Conservation (phyloP, 2,113 vertebrate genomes). For the Lathamus discolor region DNA sequence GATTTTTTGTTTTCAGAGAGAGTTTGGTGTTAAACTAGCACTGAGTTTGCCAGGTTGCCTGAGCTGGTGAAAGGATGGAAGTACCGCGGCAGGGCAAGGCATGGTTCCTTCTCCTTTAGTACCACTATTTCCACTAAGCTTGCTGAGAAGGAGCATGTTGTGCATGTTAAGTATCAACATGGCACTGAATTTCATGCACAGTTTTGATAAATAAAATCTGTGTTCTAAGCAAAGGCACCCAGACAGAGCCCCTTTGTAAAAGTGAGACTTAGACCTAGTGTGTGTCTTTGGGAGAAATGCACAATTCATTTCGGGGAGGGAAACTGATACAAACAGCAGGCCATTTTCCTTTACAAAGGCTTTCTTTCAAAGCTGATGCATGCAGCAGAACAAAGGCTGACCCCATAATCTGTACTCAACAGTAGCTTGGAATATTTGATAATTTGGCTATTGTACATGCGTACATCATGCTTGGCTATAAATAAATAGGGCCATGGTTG, state of each 20-base stretch:
- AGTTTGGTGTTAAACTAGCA: not conserved
- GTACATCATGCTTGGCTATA: conserved; percentile 28
- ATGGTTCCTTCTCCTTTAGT: not conserved
- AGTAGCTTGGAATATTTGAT: conserved; percentile 35
- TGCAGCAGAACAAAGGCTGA: conserved; percentile 49
- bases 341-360: conserved; percentile 46
- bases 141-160: not conserved
- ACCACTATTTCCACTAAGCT: not conserved
- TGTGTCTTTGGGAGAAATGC: conserved; percentile 22
- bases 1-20: not conserved
- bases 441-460: conserved; percentile 44
- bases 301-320: conserved; percentile 12
- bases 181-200: not conserved
- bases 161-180: conserved; percentile 30
- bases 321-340: conserved; percentile 40
- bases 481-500: not conserved
- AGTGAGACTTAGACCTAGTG: conserved; percentile 31
- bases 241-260: conserved; percentile 52
- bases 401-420: conserved; percentile 9
- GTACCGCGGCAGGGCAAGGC: not conserved
- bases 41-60: not conserved
- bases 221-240: conserved; percentile 21
- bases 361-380: conserved; percentile 22
- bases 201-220: conserved; percentile 62
- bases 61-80: not conserved